phyloP scores from a whole-genome alignment of 2,888 invertebrate species.

The Portevinia maculata region DNA sequence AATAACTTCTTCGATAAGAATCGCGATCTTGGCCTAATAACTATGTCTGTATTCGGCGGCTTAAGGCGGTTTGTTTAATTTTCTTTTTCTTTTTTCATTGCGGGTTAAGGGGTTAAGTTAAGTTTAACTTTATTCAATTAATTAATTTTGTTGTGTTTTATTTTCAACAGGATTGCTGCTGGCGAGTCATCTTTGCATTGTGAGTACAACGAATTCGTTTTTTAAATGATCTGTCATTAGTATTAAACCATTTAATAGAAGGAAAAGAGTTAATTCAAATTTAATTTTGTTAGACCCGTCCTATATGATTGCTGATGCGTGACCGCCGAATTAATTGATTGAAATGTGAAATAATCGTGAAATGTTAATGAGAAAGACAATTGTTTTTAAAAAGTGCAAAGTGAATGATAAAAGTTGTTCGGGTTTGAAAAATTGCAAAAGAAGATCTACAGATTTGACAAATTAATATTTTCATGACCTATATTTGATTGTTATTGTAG shows the following conservation, averaged over 20 bases:
- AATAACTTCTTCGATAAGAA: constrained; percentile 72
- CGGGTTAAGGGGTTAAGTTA: constrained; percentile 62
- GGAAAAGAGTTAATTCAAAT: background rate
- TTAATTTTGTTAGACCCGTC: background rate
- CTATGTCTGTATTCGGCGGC: constrained; percentile 36
- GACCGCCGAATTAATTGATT: background rate
- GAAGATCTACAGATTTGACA: no score
- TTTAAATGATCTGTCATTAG: background rate
- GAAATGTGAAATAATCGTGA: background rate
- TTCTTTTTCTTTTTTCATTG: constrained; percentile 33
- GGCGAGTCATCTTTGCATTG: constrained; percentile 76
- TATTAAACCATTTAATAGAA: background rate
- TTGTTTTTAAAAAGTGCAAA: no score
- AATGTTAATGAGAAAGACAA: background rate
- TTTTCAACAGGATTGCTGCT: constrained; percentile 76
- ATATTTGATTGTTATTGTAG: no score
- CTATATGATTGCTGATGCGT: background rate
- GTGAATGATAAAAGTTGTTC: no score
- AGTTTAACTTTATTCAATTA: constrained; percentile 61
- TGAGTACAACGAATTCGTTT: constrained; percentile 69
- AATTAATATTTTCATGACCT: no score
- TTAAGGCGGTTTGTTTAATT: constrained; percentile 27
- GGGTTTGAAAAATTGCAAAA: no score
- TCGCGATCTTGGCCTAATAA: constrained; percentile 73
- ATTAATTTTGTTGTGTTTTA: constrained; percentile 52